These are phyloP conservation scores for Mesoligia furuncula DNA, from an alignment of 2,888 invertebrate genomes.

Conservation along the genomic window DNA sequence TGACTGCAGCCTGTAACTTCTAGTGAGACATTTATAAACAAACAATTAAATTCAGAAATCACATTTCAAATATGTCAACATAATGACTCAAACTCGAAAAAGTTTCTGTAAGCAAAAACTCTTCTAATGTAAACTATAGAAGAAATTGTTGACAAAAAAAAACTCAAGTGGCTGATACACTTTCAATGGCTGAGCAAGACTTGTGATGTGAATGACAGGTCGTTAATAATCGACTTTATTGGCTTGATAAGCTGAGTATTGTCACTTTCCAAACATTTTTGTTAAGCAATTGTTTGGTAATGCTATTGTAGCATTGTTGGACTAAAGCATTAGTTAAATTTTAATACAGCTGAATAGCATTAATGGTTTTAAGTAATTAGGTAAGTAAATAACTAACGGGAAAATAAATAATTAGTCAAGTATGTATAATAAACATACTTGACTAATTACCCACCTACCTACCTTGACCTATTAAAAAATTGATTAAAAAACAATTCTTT, in stretches of 20 bases:
- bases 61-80: constrained; percentile 28
- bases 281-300: constrained; percentile 22
- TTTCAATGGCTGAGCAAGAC: constrained; percentile 35
- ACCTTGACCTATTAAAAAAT: no score
- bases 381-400: background rate
- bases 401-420: background rate
- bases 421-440: no score
- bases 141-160: constrained; percentile 44
- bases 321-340: constrained; percentile 4
- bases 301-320: constrained; percentile 15
- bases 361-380: background rate
- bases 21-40: constrained; percentile 27
- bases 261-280: constrained; percentile 45
- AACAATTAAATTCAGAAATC: constrained; percentile 11
- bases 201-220: constrained; percentile 38
- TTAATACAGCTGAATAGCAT: background rate
- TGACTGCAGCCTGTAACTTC: background rate
- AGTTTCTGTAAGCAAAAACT: background rate
- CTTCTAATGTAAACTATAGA: constrained; percentile 15
- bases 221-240: constrained; percentile 52
- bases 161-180: constrained; percentile 31
- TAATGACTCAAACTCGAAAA: background rate
- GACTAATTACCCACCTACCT: no score
- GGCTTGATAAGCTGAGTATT: constrained; percentile 41
- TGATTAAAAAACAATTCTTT: no score